These are phyloP conservation scores for Micrastur ruficollis DNA, from an alignment of 2,797 vertebrate species.

Conservation along the genomic window DNA sequence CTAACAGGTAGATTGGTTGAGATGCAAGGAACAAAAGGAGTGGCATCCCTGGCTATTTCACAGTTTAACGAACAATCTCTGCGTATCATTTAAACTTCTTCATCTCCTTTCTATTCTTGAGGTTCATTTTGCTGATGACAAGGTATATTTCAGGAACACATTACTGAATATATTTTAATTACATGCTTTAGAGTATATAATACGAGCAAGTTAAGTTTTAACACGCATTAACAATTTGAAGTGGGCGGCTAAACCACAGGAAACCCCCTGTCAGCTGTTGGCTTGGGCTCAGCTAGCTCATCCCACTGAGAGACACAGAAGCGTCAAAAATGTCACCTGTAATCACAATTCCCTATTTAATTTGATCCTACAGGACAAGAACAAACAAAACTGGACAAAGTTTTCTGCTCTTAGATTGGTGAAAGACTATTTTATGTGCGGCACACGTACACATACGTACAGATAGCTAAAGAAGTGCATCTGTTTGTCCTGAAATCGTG, in stretches of 20 bases:
- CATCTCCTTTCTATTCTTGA: background rate
- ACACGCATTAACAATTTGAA: background rate
- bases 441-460: rapidly evolving
- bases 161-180: background rate
- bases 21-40: background rate
- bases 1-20: background rate
- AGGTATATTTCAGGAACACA: background rate
- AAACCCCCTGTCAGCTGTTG: background rate
- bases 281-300: background rate
- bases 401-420: background rate
- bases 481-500: background rate
- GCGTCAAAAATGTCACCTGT: background rate
- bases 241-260: background rate
- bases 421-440: background rate
- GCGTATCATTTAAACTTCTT: background rate
- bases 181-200: background rate
- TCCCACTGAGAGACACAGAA: background rate
- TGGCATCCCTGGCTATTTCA: background rate
- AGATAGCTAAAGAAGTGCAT: background rate
- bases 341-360: background rate
- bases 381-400: background rate
- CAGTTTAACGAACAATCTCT: background rate
- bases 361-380: background rate
- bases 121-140: background rate
- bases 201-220: background rate